phyloP scores from a whole-genome alignment of 2,888 invertebrate genomes.

The Metellina segmentata region DNA sequence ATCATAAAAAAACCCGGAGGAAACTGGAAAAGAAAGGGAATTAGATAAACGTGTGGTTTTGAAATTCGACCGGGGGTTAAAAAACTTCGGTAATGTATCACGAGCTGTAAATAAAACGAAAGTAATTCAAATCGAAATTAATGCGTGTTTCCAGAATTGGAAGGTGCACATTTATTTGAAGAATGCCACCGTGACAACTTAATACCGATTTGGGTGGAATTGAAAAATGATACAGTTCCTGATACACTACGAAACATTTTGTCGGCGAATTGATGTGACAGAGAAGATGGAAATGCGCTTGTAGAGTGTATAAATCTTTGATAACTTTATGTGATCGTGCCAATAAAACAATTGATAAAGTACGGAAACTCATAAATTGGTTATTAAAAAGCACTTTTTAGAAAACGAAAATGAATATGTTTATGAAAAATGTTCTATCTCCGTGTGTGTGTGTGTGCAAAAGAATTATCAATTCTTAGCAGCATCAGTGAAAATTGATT shows the following conservation, averaged over 20 bases:
- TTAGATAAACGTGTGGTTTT: constrained; percentile 3
- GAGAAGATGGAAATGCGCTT: neutral
- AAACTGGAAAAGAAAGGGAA: neutral
- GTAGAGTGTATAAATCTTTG: neutral
- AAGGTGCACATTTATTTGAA: neutral
- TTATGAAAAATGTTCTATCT: neutral
- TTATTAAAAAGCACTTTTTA: neutral
- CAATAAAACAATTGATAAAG: neutral
- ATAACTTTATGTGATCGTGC: neutral
- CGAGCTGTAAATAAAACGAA: neutral
- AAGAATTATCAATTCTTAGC: no score
- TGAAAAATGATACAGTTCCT: neutral
- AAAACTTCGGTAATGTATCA: neutral
- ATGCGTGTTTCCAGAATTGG: neutral
- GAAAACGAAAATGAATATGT: neutral
- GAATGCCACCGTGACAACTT: neutral
- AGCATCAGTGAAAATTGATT: no score
- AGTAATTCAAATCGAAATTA: neutral
- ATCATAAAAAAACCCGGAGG: neutral
- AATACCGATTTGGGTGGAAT: neutral
- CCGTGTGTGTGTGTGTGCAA: no score
- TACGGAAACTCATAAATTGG: neutral
- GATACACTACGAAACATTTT: neutral
- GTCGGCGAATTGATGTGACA: neutral
- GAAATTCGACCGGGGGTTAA: neutral